These are phyloP conservation scores for Antheraea mylitta DNA, from an alignment of 1,140 invertebrate species.

Conservation along the genomic window DNA sequence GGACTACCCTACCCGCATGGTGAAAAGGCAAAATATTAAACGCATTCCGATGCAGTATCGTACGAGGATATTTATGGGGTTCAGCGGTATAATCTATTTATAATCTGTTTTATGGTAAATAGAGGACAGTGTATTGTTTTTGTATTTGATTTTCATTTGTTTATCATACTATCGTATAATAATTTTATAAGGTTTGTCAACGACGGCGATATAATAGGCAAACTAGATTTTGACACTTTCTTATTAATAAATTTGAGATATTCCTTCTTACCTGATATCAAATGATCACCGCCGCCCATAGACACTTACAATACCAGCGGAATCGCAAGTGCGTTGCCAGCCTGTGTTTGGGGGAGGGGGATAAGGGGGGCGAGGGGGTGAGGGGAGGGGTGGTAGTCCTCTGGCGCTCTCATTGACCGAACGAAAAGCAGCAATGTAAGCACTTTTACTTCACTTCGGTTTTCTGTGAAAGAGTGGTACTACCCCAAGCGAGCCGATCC, in stretches of 20 bases:
- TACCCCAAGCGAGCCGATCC: too few species aligned
- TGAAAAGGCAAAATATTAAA: slow-evolving; percentile 56
- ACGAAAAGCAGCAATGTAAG: too few species aligned
- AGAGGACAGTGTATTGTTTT: not conserved
- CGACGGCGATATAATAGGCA: not conserved
- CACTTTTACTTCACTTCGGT: too few species aligned
- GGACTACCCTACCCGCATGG: slow-evolving; percentile 30
- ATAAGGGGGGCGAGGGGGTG: too few species aligned
- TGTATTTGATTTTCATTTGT: not conserved
- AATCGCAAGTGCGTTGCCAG: too few species aligned
- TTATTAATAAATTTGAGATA: not conserved
- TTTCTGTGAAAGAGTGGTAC: too few species aligned
- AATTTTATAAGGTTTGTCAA: not conserved
- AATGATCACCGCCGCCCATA: too few species aligned
- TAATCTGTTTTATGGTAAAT: slow-evolving; percentile 16
- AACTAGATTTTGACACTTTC: not conserved
- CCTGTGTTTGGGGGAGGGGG: too few species aligned
- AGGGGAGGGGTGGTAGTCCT: too few species aligned
- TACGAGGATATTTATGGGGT: slow-evolving; percentile 55
- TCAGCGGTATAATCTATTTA: slow-evolving; percentile 44
- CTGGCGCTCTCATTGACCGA: too few species aligned
- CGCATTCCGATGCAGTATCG: slow-evolving; percentile 42
- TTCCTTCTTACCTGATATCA: too few species aligned
- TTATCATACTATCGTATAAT: not conserved
- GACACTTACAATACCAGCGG: too few species aligned